These are phyloP conservation scores for Siderastrea siderea DNA, from an alignment of 92 coral and sea anemone genomes.

Conservation along the genomic window DNA sequence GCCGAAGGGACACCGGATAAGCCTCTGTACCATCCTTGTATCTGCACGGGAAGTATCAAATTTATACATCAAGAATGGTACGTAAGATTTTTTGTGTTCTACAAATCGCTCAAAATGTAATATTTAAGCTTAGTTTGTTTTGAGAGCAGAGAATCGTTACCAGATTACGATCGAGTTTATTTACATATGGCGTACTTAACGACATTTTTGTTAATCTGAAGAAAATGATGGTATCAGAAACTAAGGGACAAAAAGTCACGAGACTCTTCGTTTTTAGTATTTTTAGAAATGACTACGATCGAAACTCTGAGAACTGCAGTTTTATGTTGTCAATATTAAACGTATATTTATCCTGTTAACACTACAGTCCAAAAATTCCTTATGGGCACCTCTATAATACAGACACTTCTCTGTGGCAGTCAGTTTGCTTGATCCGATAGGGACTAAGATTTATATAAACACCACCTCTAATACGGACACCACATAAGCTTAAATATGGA, in stretches of 20 bases:
- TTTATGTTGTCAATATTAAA: too few species aligned
- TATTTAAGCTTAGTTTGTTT: neutral
- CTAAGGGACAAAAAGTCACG: neutral
- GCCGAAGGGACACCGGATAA: slow-evolving; percentile 97
- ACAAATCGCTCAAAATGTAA: neutral
- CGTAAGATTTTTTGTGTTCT: slow-evolving; percentile 3
- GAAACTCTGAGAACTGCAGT: too few species aligned
- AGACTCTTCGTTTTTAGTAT: neutral
- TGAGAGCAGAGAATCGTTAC: neutral
- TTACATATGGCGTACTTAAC: neutral
- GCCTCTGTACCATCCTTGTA: slow-evolving; percentile 95
- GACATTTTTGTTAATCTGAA: neutral
- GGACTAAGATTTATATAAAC: too few species aligned
- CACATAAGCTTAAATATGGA: too few species aligned
- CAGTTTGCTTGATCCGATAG: too few species aligned
- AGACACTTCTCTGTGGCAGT: too few species aligned
- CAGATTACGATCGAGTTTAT: neutral
- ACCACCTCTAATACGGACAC: too few species aligned
- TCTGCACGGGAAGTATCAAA: slow-evolving; percentile 98
- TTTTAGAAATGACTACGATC: neutral
- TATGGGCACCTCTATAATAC: too few species aligned
- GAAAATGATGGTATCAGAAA: neutral
- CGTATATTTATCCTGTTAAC: too few species aligned
- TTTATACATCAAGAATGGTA: slow-evolving; percentile 98
- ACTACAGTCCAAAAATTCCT: too few species aligned